A percentile compares a stretch with the other conserved stretches of the same genome.
Evolutionary conservation across 1,140 invertebrate species (phyloP).

Genomic region (Trachelipus rathkii): DNA sequence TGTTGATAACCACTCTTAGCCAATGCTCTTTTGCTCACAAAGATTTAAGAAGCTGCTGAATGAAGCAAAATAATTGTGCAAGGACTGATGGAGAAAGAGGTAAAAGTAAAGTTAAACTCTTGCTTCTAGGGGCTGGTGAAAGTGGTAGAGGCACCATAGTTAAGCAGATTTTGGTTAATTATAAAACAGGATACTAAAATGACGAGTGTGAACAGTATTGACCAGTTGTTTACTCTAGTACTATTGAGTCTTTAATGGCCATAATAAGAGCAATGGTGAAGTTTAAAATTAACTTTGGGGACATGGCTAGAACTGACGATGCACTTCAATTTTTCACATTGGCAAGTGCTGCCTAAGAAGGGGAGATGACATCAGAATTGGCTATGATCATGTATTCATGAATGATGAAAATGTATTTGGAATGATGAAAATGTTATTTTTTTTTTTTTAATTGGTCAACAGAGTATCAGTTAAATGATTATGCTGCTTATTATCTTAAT

Average conservation of each 20-base stretch:
- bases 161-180: constrained; percentile 94
- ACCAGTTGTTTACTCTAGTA: constrained; percentile 89
- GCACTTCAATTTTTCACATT: constrained; percentile 83
- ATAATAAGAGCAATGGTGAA: constrained; percentile 93
- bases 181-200: constrained; percentile 86
- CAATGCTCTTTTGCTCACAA: no score
- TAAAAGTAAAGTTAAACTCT: constrained; percentile 80
- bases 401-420: constrained; percentile 90
- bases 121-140: constrained; percentile 77
- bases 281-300: constrained; percentile 82
- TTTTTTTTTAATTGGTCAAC: constrained; percentile 68
- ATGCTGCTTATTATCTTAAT: constrained; percentile 86
- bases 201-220: constrained; percentile 91
- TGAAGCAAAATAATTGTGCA: constrained; percentile 85
- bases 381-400: constrained; percentile 83
- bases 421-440: constrained; percentile 80
- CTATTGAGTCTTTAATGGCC: constrained; percentile 79
- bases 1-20: no score
- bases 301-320: constrained; percentile 73
- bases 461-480: constrained; percentile 94
- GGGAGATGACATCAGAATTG: constrained; percentile 72
- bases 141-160: constrained; percentile 96
- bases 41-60: constrained; percentile 72
- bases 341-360: constrained; percentile 77
- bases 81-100: constrained; percentile 77